Evolutionary conservation across 2,888 invertebrate species (phyloP).

Genomic region (Orchesella flavescens): DNA sequence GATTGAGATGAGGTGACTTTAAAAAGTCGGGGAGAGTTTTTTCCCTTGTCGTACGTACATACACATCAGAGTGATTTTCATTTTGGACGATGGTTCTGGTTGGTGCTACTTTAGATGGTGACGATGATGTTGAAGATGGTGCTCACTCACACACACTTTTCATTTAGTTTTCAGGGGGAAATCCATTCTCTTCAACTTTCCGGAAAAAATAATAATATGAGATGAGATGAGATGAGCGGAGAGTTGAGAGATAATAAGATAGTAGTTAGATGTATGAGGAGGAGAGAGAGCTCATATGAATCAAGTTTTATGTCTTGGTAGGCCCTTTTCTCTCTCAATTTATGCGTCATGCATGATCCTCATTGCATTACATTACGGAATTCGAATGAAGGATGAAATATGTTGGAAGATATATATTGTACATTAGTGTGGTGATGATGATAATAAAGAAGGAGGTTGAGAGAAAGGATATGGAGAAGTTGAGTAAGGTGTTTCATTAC

Average conservation of each 20-base stretch:
- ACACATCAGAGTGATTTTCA: too few relatives aligned
- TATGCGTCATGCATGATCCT: constrained; percentile 51
- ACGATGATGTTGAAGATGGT: not conserved
- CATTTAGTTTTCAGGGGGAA: constrained; percentile 32
- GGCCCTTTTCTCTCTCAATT: constrained; percentile 39
- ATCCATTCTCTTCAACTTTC: constrained; percentile 20
- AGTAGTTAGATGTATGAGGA: constrained; percentile 40
- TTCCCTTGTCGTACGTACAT: not conserved
- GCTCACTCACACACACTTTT: constrained; percentile 8
- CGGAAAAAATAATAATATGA: constrained; percentile 40
- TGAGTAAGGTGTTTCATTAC: not conserved
- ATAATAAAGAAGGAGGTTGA: too few relatives aligned
- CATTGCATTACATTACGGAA: not conserved
- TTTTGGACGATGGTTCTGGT: too few relatives aligned
- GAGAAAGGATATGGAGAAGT: too few relatives aligned
- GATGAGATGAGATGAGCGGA: not conserved
- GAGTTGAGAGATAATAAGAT: constrained; percentile 38
- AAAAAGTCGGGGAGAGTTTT: not conserved
- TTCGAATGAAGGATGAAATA: not conserved
- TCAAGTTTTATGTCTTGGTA: constrained; percentile 42
- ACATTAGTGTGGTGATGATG: too few relatives aligned
- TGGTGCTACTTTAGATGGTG: too few relatives aligned
- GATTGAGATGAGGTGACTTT: constrained; percentile 16
- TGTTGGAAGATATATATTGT: not conserved
- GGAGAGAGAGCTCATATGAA: constrained; percentile 34